Percentiles rank a stretch among this genome's conserved stretches.
These are phyloP conservation scores for Oceanites oceanicus DNA, from an alignment of 2,113 vertebrate species.

Conservation along the genomic window DNA sequence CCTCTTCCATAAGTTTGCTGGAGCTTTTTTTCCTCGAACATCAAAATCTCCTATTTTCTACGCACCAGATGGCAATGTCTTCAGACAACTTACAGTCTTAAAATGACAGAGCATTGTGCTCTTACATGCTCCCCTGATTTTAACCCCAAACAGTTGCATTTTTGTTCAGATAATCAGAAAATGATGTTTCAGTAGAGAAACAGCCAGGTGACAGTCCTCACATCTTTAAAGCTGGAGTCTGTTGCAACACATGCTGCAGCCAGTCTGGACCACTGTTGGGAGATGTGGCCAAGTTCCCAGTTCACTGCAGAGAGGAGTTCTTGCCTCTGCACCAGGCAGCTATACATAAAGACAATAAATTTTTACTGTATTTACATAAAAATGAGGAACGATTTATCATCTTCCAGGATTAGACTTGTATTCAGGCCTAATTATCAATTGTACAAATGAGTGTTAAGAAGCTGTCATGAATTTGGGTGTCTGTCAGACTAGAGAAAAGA, in stretches of 20 bases:
- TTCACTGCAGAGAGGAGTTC: background rate
- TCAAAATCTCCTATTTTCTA: background rate
- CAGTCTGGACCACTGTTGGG: background rate
- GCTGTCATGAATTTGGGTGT: background rate
- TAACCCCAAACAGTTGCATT: background rate
- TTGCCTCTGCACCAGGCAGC: background rate
- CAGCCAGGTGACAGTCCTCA: background rate
- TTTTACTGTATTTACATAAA: background rate
- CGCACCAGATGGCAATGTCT: constrained; percentile 5
- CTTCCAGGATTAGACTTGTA: background rate
- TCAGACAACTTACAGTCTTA: background rate
- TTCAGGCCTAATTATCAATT: background rate
- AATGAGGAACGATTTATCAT: background rate
- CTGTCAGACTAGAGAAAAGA: background rate
- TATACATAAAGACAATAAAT: background rate
- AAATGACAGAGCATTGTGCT: background rate
- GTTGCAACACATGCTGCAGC: background rate
- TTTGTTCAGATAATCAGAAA: constrained; percentile 8
- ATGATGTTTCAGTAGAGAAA: background rate
- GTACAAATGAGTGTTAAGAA: background rate
- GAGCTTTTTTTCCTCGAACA: background rate
- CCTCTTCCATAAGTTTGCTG: background rate
- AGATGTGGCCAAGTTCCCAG: background rate
- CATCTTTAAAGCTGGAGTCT: background rate
- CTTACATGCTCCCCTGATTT: background rate